Percentiles rank a stretch among this genome's conserved stretches.
Conservation (phyloP, 2,797 vertebrate species). For the Hemibagrus guttatus region DNA sequence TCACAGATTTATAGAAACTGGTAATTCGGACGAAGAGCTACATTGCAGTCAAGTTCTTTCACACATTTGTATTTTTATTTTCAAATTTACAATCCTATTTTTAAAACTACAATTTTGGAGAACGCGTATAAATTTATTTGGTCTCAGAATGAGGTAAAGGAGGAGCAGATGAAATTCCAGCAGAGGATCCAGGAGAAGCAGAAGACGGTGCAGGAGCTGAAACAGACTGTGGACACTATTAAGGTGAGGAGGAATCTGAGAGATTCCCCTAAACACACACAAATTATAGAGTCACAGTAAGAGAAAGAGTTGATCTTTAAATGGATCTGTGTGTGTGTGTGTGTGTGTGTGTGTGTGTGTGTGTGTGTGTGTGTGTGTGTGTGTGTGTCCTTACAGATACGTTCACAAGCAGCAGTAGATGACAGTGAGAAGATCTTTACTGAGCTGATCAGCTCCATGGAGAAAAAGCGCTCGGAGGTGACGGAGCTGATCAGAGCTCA, state of each 20-base stretch:
- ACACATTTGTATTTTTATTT: too few relatives aligned
- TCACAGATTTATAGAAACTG: not conserved
- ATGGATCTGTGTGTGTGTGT: not conserved
- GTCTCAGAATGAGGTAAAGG: too few relatives aligned
- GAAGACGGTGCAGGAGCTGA: not conserved
- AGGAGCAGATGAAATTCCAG: not conserved
- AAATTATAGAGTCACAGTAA: not conserved
- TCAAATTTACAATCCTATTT: too few relatives aligned
- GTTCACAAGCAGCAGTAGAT: conserved; percentile 9
- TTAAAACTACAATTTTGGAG: too few relatives aligned
- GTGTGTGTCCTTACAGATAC: not conserved
- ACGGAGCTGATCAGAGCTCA: too few relatives aligned
- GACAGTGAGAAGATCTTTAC: conserved; percentile 14
- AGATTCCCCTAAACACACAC: not conserved
- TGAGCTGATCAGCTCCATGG: conserved; percentile 8
- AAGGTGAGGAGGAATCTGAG: not conserved
- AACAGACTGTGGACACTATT: not conserved
- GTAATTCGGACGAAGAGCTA: too few relatives aligned
- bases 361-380: not conserved
- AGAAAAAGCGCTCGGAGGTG: not conserved
- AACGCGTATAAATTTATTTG: too few relatives aligned
- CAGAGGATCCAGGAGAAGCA: too few relatives aligned
- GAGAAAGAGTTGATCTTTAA: not conserved
- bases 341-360: not conserved
- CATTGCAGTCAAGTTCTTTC: too few relatives aligned